Percentiles rank a stretch among this genome's conserved stretches.
These are phyloP conservation scores for Fulica atra DNA, from an alignment of 2,113 vertebrate species.

Conservation along the genomic window DNA sequence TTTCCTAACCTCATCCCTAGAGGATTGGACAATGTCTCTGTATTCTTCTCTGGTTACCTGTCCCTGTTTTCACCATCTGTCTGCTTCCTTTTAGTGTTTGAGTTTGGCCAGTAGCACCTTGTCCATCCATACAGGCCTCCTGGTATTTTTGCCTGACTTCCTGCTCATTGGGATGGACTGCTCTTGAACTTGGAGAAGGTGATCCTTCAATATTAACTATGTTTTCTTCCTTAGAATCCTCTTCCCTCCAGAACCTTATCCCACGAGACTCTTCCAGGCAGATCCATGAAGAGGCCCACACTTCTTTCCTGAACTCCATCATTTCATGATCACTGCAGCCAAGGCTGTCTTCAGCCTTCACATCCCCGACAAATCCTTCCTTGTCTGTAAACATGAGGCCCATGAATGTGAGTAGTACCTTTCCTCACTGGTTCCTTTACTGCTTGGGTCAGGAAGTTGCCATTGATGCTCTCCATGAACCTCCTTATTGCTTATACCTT, in stretches of 20 bases:
- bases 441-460: neutral
- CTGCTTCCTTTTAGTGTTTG: neutral
- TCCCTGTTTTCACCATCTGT: neutral
- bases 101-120: neutral
- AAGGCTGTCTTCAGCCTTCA: no score
- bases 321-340: no score
- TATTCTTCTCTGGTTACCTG: neutral
- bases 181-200: neutral
- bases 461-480: neutral
- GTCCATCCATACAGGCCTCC: neutral
- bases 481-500: neutral
- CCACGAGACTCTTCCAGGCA: neutral
- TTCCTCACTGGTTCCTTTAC: neutral
- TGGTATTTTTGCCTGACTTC: neutral
- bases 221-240: neutral
- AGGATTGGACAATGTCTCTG: neutral
- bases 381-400: neutral
- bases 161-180: neutral
- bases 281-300: neutral
- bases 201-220: neutral
- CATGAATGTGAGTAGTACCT: neutral
- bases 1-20: neutral
- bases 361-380: neutral
- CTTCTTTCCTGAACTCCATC: neutral
- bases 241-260: neutral